Evolutionary conservation across 2,797 vertebrate genomes (phyloP).

Genomic region (Leuciscus waleckii): DNA sequence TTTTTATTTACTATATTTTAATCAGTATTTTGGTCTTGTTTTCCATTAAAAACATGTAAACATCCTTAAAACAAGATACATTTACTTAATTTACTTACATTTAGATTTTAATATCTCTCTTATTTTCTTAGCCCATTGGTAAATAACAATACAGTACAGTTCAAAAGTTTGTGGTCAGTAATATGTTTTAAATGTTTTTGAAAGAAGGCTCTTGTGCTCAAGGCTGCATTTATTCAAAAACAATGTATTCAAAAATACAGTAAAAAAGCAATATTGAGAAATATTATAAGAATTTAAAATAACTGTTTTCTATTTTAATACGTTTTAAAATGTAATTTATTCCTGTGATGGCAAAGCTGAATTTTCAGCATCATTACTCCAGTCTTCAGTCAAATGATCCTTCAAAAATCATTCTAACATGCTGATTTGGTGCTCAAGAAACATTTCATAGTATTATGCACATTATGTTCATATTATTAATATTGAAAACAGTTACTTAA

Average conservation of each 20-base stretch:
- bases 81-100: not conserved
- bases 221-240: not conserved
- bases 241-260: not conserved
- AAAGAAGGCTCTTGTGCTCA: not conserved
- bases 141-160: not conserved
- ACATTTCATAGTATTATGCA: not conserved
- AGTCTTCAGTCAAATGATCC: not conserved
- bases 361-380: not conserved
- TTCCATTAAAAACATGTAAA: not conserved
- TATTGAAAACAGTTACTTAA: not conserved
- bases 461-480: not conserved
- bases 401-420: not conserved
- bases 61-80: not conserved
- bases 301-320: not conserved
- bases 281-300: not conserved
- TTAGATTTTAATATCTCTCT: not conserved
- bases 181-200: not conserved
- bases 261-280: not conserved
- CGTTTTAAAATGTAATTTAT: not conserved
- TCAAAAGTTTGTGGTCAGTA: not conserved
- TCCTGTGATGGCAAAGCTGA: not conserved
- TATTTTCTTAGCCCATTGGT: not conserved
- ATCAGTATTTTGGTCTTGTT: not conserved
- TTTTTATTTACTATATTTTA: not conserved
- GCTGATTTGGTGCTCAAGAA: not conserved